A percentile compares a stretch with the other conserved stretches of the same genome.
phyloP scores from a whole-genome alignment of 2,888 invertebrate genomes.

The Nephrotoma guestfalica region DNA sequence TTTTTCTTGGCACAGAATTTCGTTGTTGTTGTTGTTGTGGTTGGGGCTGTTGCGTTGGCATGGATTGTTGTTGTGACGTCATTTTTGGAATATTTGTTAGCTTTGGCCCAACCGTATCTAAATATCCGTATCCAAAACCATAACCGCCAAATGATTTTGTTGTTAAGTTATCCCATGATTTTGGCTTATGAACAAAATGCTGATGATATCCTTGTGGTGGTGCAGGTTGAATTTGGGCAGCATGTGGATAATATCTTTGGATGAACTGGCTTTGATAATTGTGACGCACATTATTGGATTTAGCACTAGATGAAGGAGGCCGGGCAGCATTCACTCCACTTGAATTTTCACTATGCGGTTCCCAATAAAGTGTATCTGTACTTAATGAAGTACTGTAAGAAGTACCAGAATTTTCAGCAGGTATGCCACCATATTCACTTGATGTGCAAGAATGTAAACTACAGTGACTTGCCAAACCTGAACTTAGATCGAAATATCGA shows the following conservation, averaged over 20 bases:
- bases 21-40: slow-evolving; percentile 34
- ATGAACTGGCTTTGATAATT: slow-evolving; percentile 15
- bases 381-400: slow-evolving; percentile 76
- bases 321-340: slow-evolving; percentile 24
- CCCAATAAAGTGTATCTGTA: slow-evolving; percentile 78
- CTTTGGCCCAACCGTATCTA: slow-evolving; percentile 44
- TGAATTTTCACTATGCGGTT: slow-evolving; percentile 34
- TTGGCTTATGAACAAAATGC: slow-evolving; percentile 52
- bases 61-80: neutral
- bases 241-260: slow-evolving; percentile 24
- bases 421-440: slow-evolving; percentile 52
- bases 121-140: slow-evolving; percentile 73
- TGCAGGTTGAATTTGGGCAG: slow-evolving; percentile 31
- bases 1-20: slow-evolving; percentile 32
- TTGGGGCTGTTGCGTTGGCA: slow-evolving; percentile 27
- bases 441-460: slow-evolving; percentile 73
- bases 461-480: slow-evolving; percentile 59
- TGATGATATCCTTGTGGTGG: slow-evolving; percentile 28
- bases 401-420: slow-evolving; percentile 53
- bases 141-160: slow-evolving; percentile 77
- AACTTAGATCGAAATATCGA: slow-evolving; percentile 49
- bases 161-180: slow-evolving; percentile 81
- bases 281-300: slow-evolving; percentile 35
- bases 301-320: slow-evolving; percentile 44
- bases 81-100: slow-evolving; percentile 18